Conservation (phyloP, 2,888 invertebrate genomes). For the Choristoneura rosaceana region DNA sequence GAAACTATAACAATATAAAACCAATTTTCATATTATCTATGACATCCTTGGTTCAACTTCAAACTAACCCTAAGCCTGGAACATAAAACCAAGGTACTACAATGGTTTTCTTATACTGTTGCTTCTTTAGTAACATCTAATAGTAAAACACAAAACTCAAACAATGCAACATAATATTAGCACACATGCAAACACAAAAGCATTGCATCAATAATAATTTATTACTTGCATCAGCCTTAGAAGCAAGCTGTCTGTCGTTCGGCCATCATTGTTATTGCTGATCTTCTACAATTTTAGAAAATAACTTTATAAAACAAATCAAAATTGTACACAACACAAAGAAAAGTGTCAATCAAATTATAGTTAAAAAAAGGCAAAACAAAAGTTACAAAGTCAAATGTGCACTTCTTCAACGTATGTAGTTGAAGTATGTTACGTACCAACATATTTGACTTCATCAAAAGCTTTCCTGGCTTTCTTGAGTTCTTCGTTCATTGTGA, state of each 20-base stretch:
- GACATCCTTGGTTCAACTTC: too few species aligned
- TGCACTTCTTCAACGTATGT: background rate
- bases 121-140: background rate
- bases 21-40: too few species aligned
- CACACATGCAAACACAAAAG: conserved; percentile 70
- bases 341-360: conserved; percentile 23
- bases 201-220: conserved; percentile 68
- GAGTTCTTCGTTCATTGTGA: conserved; percentile 99
- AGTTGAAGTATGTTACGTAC: conserved; percentile 75
- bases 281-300: conserved; percentile 80
- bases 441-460: conserved; percentile 99
- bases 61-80: too few species aligned
- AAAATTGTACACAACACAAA: conserved; percentile 26
- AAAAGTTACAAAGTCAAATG: background rate
- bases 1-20: too few species aligned
- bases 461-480: conserved; percentile 99
- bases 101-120: background rate
- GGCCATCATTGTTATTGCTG: conserved; percentile 78
- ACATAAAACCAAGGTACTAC: too few species aligned
- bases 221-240: conserved; percentile 84
- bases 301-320: conserved; percentile 46
- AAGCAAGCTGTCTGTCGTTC: conserved; percentile 70
- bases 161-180: conserved; percentile 47
- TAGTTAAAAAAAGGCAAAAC: conserved; percentile 15
- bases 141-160: background rate